Percentiles rank a stretch among this genome's conserved stretches.
Evolutionary conservation across 2,888 invertebrate genomes (phyloP).

Genomic region (Iselma pallidipennis): DNA sequence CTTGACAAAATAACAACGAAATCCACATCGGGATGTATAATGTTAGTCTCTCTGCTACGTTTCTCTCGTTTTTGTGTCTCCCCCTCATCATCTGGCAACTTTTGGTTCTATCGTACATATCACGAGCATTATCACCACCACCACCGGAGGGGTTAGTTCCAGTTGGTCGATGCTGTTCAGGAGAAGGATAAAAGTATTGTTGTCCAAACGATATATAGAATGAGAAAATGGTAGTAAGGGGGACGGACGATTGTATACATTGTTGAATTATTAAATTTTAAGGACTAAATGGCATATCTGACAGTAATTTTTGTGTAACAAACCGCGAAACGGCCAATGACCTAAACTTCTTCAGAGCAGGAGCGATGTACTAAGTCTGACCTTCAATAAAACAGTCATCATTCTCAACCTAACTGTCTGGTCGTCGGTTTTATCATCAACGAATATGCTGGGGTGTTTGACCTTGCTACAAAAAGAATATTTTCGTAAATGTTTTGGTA

Average conservation of each 20-base stretch:
- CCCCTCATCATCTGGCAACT: too few species aligned
- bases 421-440: slow-evolving; percentile 23
- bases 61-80: too few species aligned
- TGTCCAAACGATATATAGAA: too few species aligned
- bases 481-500: slow-evolving; percentile 9
- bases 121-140: too few species aligned
- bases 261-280: neutral
- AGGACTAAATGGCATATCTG: neutral
- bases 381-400: slow-evolving; percentile 31
- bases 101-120: too few species aligned
- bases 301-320: slow-evolving; percentile 3
- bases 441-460: slow-evolving; percentile 25
- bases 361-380: slow-evolving; percentile 29
- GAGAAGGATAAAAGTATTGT: too few species aligned
- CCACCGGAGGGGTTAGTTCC: too few species aligned
- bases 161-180: too few species aligned
- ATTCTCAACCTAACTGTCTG: slow-evolving; percentile 34
- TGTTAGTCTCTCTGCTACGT: too few species aligned
- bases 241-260: neutral
- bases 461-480: slow-evolving; percentile 13
- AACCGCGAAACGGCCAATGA: slow-evolving; percentile 25
- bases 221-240: neutral
- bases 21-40: too few species aligned
- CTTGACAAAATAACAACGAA: too few species aligned
- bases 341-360: slow-evolving; percentile 21